Evolutionary conservation across 2,888 invertebrate genomes (phyloP).

Genomic region (Amphipoea oculea): DNA sequence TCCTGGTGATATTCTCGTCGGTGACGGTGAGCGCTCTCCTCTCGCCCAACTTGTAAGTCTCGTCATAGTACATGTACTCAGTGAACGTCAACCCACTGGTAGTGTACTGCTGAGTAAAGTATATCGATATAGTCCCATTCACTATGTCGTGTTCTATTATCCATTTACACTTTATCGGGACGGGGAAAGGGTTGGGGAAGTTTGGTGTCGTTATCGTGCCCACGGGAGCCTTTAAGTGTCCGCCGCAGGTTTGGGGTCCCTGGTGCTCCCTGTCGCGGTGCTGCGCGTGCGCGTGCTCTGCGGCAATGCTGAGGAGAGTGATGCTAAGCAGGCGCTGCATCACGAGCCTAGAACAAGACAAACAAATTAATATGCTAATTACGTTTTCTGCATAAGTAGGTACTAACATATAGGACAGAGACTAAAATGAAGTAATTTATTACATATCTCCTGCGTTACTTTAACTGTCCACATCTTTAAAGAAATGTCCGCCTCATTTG

Average conservation of each 20-base stretch:
- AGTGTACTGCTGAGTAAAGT: conserved; percentile 96
- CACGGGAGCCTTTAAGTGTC: conserved; percentile 91
- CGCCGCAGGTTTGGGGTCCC: conserved; percentile 91
- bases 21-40: conserved; percentile 92
- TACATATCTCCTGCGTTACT: conserved; percentile 44
- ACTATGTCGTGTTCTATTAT: conserved; percentile 94
- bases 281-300: conserved; percentile 76
- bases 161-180: conserved; percentile 96
- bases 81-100: conserved; percentile 94
- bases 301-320: conserved; percentile 76
- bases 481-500: conserved; percentile 48
- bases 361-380: background rate
- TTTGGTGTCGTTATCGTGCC: conserved; percentile 96
- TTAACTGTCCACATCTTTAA: conserved; percentile 44
- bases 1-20: conserved; percentile 93
- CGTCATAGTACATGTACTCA: conserved; percentile 94
- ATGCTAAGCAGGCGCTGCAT: conserved; percentile 8
- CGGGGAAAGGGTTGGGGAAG: conserved; percentile 95
- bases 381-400: background rate
- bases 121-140: conserved; percentile 95
- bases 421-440: conserved; percentile 61
- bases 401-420: background rate
- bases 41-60: conserved; percentile 92
- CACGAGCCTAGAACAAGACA: conserved; percentile 15
- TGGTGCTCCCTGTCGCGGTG: conserved; percentile 80